phyloP scores from a whole-genome alignment of 2,113 vertebrate species.

The Terrapene triunguis region DNA sequence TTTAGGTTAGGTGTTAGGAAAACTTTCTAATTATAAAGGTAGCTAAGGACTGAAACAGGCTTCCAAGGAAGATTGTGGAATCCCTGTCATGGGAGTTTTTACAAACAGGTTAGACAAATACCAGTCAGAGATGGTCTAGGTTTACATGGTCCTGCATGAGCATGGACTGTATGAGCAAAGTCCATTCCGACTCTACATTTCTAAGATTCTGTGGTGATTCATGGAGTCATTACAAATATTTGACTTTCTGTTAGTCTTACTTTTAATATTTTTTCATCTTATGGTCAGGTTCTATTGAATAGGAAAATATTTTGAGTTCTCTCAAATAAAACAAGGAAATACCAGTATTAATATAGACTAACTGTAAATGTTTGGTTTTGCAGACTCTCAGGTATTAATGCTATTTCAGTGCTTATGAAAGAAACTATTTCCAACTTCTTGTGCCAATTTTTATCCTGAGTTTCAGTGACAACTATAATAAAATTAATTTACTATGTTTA shows the following conservation, averaged over 20 bases:
- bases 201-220: background rate
- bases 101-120: background rate
- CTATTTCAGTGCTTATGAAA: constrained; percentile 4
- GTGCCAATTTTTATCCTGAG: constrained; percentile 4
- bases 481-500: background rate
- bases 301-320: background rate
- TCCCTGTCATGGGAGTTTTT: background rate
- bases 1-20: background rate
- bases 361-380: constrained; percentile 14
- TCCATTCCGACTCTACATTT: background rate
- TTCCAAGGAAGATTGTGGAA: background rate
- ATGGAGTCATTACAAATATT: constrained; percentile 2
- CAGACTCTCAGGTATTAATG: background rate
- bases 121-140: background rate
- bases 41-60: background rate
- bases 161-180: background rate
- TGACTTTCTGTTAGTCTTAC: constrained; percentile 20
- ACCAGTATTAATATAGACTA: background rate
- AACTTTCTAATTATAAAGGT: background rate
- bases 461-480: background rate
- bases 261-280: constrained; percentile 3
- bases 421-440: background rate
- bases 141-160: background rate
- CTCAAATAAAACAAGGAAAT: background rate
- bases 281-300: constrained; percentile 2